Base-by-base conservation (phyloP, 2,797 vertebrate genomes). In the Aldrovandia affinis region DNA sequence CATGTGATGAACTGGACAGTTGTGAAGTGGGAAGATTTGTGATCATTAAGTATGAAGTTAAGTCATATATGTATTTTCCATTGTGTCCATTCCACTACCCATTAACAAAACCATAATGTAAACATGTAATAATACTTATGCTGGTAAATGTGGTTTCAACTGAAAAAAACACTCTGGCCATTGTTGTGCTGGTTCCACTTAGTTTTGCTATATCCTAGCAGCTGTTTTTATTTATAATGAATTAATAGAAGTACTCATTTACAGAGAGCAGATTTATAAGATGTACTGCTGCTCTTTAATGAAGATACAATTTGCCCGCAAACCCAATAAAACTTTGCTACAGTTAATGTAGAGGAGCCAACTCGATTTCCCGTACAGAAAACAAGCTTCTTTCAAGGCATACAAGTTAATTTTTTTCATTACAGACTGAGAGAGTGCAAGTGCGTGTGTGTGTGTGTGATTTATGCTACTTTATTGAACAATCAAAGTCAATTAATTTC, bases 321-420 rank as follows among this genome's bases (percentile, higher is more conserved):
- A 81, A 81, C 30, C 57, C 65, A 82, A 68, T 73, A 73, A 82
- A 30, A 52, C 81, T 70, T 9, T 70, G 28, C n/a, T 44, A 15
- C 28, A 73, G 22, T 52, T 63, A 42, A 52, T 33, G 44, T 36
- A 15, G 81, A 28, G 81, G 63, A 33, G 30, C 44, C 12, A 82
- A 36, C 44, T 1, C 2, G 91, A 63, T 61, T 42, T 47, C 1
- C 36, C 57, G 22, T 28, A 25, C 59, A 25, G 52, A n/a, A 42
- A 81, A 59, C 54, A 81, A 61, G 18, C n/a, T 81, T 39, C 20
- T 44, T 63, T 81, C 80, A 61, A n/a, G 30, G 14, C 59, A 33
- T 7, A 28, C 39, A 33, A 22, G 33, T n/a, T 20, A 39, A 22
- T 52, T 80, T 52, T 57, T 57, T 54, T 54, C 14, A 44, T 44